Evolutionary conservation across 2,888 invertebrate genomes (phyloP).

Genomic region (Thecocarcelia acutangulata): DNA sequence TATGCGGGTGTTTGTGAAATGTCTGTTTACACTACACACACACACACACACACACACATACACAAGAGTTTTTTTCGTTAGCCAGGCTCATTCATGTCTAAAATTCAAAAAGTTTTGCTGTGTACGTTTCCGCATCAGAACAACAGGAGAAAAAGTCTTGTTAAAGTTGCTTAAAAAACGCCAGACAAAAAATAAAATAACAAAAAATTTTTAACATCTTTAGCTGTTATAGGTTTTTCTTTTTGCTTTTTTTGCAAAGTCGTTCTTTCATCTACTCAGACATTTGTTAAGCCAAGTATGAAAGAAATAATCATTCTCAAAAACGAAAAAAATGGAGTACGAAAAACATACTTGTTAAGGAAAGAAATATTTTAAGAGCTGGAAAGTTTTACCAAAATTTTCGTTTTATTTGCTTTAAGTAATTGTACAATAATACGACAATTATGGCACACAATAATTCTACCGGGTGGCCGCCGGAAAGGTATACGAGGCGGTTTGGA

Average conservation of each 20-base stretch:
- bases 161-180: slow-evolving; percentile 13
- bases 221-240: slow-evolving; percentile 10
- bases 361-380: background rate
- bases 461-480: too few relatives aligned
- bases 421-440: background rate
- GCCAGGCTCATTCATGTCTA: slow-evolving; percentile 33
- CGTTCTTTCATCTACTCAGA: background rate
- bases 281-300: slow-evolving; percentile 10
- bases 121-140: slow-evolving; percentile 57
- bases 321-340: background rate
- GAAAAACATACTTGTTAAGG: background rate
- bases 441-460: too few relatives aligned
- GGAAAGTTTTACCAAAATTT: slow-evolving; percentile 21
- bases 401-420: slow-evolving; percentile 35
- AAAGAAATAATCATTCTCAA: background rate
- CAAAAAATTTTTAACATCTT: slow-evolving; percentile 45
- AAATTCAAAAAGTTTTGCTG: slow-evolving; percentile 56
- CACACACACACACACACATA: background rate
- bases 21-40: background rate
- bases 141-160: slow-evolving; percentile 31
- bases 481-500: too few relatives aligned
- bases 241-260: background rate
- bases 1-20: slow-evolving; percentile 5
- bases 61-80: background rate
- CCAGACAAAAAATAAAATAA: slow-evolving; percentile 25